Conservation (phyloP, 2,888 invertebrate genomes). For the Drosophila neotestacea region DNA sequence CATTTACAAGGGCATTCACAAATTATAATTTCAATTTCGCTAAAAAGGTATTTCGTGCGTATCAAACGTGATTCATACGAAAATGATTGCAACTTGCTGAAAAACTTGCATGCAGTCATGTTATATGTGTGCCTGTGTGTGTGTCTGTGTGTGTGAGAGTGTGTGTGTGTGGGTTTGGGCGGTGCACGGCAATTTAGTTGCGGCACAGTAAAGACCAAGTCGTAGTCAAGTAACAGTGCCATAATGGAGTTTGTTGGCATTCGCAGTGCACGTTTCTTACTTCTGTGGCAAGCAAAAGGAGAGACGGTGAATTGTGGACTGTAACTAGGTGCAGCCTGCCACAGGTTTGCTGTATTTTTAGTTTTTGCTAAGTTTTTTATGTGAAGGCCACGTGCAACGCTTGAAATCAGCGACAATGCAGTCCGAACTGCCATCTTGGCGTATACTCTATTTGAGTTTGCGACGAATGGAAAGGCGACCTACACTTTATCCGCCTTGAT, state of each 20-base stretch:
- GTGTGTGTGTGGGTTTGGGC: slow-evolving; percentile 48
- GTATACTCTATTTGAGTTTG: slow-evolving; percentile 21
- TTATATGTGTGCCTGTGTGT: slow-evolving; percentile 14
- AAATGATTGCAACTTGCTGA: slow-evolving; percentile 81
- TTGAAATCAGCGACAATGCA: slow-evolving; percentile 37
- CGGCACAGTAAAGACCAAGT: slow-evolving; percentile 63
- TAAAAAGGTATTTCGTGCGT: slow-evolving; percentile 84
- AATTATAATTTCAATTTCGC: slow-evolving; percentile 84
- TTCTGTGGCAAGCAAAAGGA: not conserved
- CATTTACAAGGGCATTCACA: slow-evolving; percentile 68
- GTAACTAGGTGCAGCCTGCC: slow-evolving; percentile 47
- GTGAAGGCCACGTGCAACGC: slow-evolving; percentile 48
- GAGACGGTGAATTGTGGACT: slow-evolving; percentile 20
- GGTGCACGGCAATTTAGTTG: slow-evolving; percentile 73
- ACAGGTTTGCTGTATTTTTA: slow-evolving; percentile 29
- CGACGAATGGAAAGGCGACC: not conserved
- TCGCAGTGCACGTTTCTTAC: slow-evolving; percentile 55
- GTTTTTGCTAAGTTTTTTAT: slow-evolving; percentile 39
- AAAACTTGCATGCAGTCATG: slow-evolving; percentile 55
- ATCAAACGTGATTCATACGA: slow-evolving; percentile 84
- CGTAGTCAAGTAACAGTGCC: slow-evolving; percentile 59
- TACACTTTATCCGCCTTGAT: not conserved
- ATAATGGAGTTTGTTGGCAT: slow-evolving; percentile 65
- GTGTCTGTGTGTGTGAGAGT: slow-evolving; percentile 30
- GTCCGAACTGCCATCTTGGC: slow-evolving; percentile 33